Percentiles rank a stretch among this genome's conserved stretches.
These are phyloP conservation scores for Myotis vivesi DNA, from an alignment of 2,797 vertebrate species.

Conservation along the genomic window DNA sequence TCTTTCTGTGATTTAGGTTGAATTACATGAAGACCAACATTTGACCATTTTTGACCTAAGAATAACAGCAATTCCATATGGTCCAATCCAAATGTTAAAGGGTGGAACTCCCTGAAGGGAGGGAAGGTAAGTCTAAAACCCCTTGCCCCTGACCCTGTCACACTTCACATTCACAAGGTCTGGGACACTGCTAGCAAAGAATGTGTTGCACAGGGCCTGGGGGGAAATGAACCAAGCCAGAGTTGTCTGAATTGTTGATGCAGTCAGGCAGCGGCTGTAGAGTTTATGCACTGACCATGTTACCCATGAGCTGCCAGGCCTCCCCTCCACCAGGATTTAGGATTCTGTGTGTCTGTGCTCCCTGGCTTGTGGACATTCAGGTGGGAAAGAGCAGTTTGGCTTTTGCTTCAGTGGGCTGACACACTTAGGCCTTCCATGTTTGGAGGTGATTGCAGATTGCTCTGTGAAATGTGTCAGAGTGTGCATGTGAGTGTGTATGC, in stretches of 20 bases:
- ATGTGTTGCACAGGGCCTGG: neutral
- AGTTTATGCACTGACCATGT: neutral
- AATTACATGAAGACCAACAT: neutral
- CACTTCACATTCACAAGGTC: neutral
- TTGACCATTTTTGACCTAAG: neutral
- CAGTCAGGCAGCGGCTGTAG: fast-evolving
- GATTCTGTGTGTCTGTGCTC: neutral
- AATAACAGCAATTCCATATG: neutral
- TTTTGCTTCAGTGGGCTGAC: neutral
- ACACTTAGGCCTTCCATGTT: neutral
- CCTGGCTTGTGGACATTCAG: neutral
- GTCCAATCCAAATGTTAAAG: neutral
- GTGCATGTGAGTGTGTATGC: fast-evolving
- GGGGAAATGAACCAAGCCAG: neutral
- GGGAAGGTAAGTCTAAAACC: neutral
- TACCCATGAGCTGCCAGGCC: fast-evolving
- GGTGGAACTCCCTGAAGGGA: neutral
- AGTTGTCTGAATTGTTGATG: neutral
- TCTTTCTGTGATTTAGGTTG: neutral
- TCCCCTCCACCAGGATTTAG: fast-evolving
- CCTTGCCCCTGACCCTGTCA: fast-evolving
- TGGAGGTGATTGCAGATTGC: neutral
- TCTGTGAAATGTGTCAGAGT: too few species aligned
- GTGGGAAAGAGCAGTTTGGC: neutral
- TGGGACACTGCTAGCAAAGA: neutral